Percentiles rank a stretch among this genome's conserved stretches.
Conservation (phyloP, 2,888 invertebrate species). For the Penaeus monodon region DNA sequence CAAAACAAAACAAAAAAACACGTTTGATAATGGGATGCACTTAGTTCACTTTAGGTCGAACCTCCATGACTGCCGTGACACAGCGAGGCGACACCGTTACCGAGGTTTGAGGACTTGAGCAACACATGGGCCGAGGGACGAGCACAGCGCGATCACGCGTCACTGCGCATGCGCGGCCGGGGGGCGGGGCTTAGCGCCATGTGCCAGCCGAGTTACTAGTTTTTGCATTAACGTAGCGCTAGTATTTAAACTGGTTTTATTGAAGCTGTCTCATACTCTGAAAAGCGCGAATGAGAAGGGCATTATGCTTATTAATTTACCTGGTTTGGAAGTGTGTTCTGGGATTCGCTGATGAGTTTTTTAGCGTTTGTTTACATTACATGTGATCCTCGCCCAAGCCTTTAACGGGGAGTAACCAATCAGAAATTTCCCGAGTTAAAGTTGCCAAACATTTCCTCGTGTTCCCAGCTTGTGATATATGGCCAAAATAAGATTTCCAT, state of each 20-base stretch:
- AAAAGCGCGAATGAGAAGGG: neutral
- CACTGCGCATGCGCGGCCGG: constrained; percentile 43
- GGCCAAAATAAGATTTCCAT: constrained; percentile 31
- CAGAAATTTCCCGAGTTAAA: constrained; percentile 14
- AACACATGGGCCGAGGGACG: constrained; percentile 6
- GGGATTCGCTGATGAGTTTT: too few relatives aligned
- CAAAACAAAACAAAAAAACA: too few relatives aligned
- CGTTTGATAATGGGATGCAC: too few relatives aligned
- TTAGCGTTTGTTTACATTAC: too few relatives aligned
- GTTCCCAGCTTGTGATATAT: constrained; percentile 31
- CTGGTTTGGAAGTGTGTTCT: too few relatives aligned
- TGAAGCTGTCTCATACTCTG: constrained; percentile 3
- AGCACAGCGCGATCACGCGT: neutral
- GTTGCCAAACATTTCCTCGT: constrained; percentile 31
- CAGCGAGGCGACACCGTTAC: constrained; percentile 13
- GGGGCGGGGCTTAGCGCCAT: constrained; percentile 40
- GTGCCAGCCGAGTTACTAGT: constrained; percentile 41
- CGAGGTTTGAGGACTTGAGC: constrained; percentile 2
- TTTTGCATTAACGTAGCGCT: constrained; percentile 38
- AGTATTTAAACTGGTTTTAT: constrained; percentile 29
- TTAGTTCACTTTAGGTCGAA: too few relatives aligned
- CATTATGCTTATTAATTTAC: neutral
- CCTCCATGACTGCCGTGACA: constrained; percentile 18
- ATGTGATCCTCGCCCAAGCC: too few relatives aligned
- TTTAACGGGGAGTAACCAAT: constrained; percentile 31